Base-by-base conservation (phyloP, 2,888 invertebrate species). In the Eupeodes latifasciatus region DNA sequence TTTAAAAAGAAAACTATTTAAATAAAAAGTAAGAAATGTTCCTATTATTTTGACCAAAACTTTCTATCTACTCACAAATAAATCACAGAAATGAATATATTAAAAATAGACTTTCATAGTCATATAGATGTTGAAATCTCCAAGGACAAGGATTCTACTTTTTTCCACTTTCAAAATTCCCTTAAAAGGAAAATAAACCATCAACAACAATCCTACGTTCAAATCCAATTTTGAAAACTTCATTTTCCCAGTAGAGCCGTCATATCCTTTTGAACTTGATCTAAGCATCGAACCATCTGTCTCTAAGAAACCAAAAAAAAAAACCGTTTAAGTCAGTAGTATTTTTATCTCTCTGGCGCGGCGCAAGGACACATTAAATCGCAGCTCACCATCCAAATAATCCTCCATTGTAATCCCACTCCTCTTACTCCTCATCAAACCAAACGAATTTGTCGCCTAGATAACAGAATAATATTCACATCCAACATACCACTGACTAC, bases 401-500 rank as follows among this genome's bases (percentile, higher is more conserved):
- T 57, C 57, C 57, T 47, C n/a, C 57, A 57, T 57, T 57, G 71
- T 72, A 36, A 72, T 72, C 57, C 59, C n/a, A 47, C 47, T 72
- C n/a, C 4, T 69, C 7, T 27, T 3, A 27, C 27, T 27, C 27
- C 27, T 27, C 27, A 27, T 27, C 2, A 27, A 27, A 12, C 47
- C 27, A 47, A 72, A 72, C n/a, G 47, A 47, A 72, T 72, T 34
- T 59, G 59, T 72, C 47, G 3, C 59, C 59, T 11, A 40, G 47
- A 72, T 51, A 44, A 47, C 72, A 72, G 27, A 47, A 1, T 36
- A 61, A 40, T 53, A 51, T 19, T 51, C 36, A 59, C 34, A 47
- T 59, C n/a, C 10, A 40, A n/a, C n/a, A 12, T 27, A 27, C 6
- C 27, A 27, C 27, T 5, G 40, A 40, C 6, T 40, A 40, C 9